Evolutionary conservation across 2,113 vertebrate genomes (phyloP).

Genomic region (Dasyprocta punctata): DNA sequence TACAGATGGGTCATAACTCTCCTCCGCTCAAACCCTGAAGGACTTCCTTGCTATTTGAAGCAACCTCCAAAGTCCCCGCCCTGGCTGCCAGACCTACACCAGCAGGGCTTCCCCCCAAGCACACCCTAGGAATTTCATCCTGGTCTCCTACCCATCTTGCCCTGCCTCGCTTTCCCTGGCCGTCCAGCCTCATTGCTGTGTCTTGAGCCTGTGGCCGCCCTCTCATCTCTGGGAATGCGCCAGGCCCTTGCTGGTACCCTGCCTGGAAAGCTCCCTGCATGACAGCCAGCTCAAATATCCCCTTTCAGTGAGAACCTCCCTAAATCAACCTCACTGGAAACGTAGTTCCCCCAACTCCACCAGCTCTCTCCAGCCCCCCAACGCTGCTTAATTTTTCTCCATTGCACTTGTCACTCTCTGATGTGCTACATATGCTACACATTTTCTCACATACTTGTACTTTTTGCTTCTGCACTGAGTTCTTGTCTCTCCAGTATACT

Average conservation of each 20-base stretch:
- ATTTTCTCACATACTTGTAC: background rate
- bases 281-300: background rate
- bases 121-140: background rate
- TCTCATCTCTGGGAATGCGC: background rate
- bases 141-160: background rate
- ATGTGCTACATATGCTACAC: background rate
- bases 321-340: background rate
- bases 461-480: background rate
- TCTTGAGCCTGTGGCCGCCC: fast-evolving
- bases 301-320: background rate
- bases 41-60: background rate
- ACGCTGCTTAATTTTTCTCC: background rate
- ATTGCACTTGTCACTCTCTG: background rate
- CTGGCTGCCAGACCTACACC: background rate
- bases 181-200: too few relatives aligned
- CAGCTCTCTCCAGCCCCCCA: background rate
- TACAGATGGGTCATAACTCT: background rate
- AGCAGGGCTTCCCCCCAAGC: too few relatives aligned
- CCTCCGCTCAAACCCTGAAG: background rate
- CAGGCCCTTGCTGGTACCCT: background rate
- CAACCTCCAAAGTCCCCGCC: background rate
- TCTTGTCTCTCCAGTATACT: background rate
- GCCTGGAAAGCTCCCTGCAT: background rate
- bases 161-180: fast-evolving
- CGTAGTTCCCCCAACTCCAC: background rate